A percentile compares a stretch with the other conserved stretches of the same genome.
Conservation (phyloP, 2,797 vertebrate species). For the Anas acuta region DNA sequence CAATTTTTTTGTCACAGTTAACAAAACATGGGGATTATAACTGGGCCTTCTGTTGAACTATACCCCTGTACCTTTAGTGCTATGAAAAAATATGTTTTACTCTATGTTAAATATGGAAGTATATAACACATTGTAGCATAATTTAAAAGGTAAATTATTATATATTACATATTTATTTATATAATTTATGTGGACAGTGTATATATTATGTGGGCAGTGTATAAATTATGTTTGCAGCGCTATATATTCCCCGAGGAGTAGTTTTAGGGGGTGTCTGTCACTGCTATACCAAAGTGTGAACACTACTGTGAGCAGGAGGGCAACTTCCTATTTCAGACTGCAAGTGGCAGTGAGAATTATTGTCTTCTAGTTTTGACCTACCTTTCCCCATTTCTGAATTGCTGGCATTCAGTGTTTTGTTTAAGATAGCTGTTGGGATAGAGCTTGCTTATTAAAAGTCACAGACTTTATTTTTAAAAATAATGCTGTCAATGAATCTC, state of each 20-base stretch:
- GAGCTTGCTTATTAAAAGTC: constrained; percentile 23
- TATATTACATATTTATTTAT: neutral
- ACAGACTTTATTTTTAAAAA: constrained; percentile 4
- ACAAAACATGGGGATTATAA: neutral
- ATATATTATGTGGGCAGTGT: neutral
- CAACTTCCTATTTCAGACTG: constrained; percentile 2
- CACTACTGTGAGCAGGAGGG: neutral
- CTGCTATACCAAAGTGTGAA: neutral
- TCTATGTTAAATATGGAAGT: neutral
- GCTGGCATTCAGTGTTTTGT: constrained; percentile 1
- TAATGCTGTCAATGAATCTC: neutral
- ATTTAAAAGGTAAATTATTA: neutral
- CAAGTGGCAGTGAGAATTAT: neutral
- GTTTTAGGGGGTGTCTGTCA: neutral
- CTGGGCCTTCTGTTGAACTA: neutral
- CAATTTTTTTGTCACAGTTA: neutral
- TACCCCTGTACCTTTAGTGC: neutral
- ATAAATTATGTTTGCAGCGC: neutral
- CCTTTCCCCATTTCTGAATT: constrained; percentile 19
- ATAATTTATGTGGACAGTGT: neutral
- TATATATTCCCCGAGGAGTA: neutral
- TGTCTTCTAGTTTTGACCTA: constrained; percentile 49
- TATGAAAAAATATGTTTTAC: neutral
- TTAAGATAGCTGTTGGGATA: constrained; percentile 4
- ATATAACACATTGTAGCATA: neutral